These are phyloP conservation scores for Eugnorisma glareosa DNA, from an alignment of 2,888 invertebrate species.

Conservation along the genomic window DNA sequence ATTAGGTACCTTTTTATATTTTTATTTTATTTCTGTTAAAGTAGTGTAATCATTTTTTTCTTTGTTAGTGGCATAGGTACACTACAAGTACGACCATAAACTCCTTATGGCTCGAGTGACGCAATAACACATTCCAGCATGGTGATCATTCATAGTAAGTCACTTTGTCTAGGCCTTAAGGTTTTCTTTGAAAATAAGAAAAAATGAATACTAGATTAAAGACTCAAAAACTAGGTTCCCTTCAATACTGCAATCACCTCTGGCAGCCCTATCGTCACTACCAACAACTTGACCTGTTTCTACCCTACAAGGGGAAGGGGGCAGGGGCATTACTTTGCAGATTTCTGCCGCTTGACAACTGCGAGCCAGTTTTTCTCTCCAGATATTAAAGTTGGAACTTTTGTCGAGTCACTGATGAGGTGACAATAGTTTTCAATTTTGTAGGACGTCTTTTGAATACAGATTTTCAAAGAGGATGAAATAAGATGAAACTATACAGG, in stretches of 20 bases:
- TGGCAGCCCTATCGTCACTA: slow-evolving; percentile 53
- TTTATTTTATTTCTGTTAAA: neutral
- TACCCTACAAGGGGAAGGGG: slow-evolving; percentile 57
- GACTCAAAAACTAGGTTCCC: slow-evolving; percentile 13
- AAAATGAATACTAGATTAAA: too few relatives aligned
- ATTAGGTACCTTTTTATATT: neutral
- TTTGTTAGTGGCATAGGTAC: too few relatives aligned
- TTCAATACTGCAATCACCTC: slow-evolving; percentile 35
- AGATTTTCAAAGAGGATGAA: neutral
- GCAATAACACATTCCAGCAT: too few relatives aligned
- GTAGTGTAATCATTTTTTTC: neutral
- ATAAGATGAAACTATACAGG: neutral
- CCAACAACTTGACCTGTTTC: slow-evolving; percentile 84
- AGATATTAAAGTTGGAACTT: slow-evolving; percentile 69
- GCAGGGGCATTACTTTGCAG: slow-evolving; percentile 79
- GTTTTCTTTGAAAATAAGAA: too few relatives aligned
- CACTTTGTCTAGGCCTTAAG: too few relatives aligned
- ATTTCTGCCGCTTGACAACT: slow-evolving; percentile 80
- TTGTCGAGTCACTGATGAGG: slow-evolving; percentile 46
- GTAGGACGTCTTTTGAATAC: neutral
- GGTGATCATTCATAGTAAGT: too few relatives aligned
- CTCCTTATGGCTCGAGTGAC: too few relatives aligned
- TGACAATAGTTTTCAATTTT: slow-evolving; percentile 31
- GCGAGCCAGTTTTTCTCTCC: slow-evolving; percentile 75
- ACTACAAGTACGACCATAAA: neutral